phyloP scores from a whole-genome alignment of 1,140 invertebrate species.

The Drosophila tristis region DNA sequence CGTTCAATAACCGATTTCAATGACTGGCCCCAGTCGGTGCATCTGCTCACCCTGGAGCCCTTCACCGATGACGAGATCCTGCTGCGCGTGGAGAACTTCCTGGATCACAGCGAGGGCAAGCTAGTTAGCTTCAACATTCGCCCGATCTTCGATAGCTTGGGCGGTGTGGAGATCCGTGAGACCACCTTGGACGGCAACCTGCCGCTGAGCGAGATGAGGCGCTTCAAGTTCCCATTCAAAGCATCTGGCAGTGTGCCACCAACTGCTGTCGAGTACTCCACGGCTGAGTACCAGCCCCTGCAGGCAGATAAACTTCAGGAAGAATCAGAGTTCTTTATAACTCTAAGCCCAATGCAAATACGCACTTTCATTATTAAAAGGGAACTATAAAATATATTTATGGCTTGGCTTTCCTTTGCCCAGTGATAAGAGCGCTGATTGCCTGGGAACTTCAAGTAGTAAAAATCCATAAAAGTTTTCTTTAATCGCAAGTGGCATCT shows the following conservation, averaged over 20 bases:
- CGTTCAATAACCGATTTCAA: slow-evolving; percentile 38
- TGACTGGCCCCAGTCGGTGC: slow-evolving; percentile 88
- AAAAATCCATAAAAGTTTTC: not conserved
- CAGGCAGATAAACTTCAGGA: slow-evolving; percentile 34
- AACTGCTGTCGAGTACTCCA: slow-evolving; percentile 20
- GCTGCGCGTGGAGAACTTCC: slow-evolving; percentile 94
- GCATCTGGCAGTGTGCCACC: slow-evolving; percentile 19
- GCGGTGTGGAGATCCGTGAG: slow-evolving; percentile 58
- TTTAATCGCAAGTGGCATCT: slow-evolving; percentile 21
- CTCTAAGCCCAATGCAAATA: slow-evolving; percentile 73
- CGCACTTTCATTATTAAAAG: slow-evolving; percentile 68
- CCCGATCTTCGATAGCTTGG: slow-evolving; percentile 52
- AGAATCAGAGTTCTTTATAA: slow-evolving; percentile 58
- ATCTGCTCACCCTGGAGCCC: slow-evolving; percentile 92
- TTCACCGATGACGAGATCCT: slow-evolving; percentile 89
- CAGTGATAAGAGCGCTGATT: not conserved
- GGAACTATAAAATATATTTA: slow-evolving; percentile 2
- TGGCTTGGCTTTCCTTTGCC: slow-evolving; percentile 19
- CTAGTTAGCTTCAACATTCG: slow-evolving; percentile 64
- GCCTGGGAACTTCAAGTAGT: not conserved
- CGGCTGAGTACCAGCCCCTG: slow-evolving; percentile 26
- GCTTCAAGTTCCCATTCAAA: slow-evolving; percentile 67
- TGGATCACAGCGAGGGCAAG: slow-evolving; percentile 91
- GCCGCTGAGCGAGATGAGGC: slow-evolving; percentile 53
- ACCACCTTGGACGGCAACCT: slow-evolving; percentile 73